These are phyloP conservation scores for Pantherophis guttatus DNA, from an alignment of 2,113 vertebrate species.

Conservation along the genomic window DNA sequence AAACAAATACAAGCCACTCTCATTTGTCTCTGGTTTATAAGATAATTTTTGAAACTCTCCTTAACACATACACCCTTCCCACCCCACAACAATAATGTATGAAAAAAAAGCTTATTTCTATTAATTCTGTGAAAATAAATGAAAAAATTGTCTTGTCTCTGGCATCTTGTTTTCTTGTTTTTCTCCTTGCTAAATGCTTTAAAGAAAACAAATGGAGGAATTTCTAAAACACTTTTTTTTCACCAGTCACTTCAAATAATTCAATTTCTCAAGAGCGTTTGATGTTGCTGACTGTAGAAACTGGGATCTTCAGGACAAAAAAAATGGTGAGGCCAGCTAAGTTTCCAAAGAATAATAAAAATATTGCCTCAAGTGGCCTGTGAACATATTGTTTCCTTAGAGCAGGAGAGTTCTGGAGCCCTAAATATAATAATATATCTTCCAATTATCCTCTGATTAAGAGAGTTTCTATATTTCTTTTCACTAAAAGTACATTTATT, in stretches of 20 bases:
- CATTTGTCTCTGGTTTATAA: slow-evolving; percentile 4
- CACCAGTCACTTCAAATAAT: not conserved
- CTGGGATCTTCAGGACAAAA: not conserved
- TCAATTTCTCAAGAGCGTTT: not conserved
- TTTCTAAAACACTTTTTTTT: not conserved
- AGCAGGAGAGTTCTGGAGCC: not conserved
- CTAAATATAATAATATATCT: not conserved
- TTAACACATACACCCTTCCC: too few species aligned
- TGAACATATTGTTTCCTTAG: not conserved
- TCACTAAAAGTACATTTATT: not conserved
- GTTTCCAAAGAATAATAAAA: not conserved
- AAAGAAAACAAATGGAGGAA: not conserved
- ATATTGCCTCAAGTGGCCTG: not conserved
- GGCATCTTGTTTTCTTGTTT: not conserved
- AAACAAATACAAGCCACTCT: not conserved
- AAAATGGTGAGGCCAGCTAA: not conserved
- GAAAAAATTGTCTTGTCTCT: not conserved
- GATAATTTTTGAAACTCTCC: not conserved
- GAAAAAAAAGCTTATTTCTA: not conserved
- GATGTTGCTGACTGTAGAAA: not conserved
- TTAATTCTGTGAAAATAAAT: not conserved
- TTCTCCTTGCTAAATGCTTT: not conserved
- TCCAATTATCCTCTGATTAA: not conserved
- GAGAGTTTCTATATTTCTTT: not conserved
- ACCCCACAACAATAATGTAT: not conserved